Percentiles rank a stretch among this genome's conserved stretches.
Evolutionary conservation across 2,797 vertebrate genomes (phyloP).

Genomic region (Tamandua tetradactyla): DNA sequence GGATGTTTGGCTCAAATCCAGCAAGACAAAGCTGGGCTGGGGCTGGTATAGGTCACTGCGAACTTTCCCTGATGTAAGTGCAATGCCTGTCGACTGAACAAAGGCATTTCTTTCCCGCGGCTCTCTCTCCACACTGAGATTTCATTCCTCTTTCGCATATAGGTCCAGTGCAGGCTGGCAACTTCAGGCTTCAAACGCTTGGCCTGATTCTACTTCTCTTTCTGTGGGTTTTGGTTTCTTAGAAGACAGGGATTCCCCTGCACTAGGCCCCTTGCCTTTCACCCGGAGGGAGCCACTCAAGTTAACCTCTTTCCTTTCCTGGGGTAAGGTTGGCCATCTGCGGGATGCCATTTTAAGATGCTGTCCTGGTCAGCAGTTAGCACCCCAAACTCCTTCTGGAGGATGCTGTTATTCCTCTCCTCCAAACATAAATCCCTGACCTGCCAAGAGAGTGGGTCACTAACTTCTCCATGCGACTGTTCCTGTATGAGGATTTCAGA

Average conservation of each 20-base stretch:
- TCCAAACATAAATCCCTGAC: neutral
- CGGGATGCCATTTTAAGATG: neutral
- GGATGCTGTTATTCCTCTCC: neutral
- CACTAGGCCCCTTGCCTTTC: neutral
- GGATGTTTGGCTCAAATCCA: neutral
- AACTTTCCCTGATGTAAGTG: neutral
- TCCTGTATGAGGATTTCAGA: neutral
- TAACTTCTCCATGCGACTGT: neutral
- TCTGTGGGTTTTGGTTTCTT: neutral
- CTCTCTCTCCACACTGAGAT: neutral
- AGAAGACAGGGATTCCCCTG: neutral
- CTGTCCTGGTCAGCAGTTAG: neutral
- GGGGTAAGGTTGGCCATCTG: neutral
- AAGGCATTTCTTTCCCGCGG: neutral
- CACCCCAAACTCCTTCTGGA: neutral
- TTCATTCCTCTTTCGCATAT: neutral
- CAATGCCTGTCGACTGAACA: conserved; percentile 47
- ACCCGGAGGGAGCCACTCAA: neutral
- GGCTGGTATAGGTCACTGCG: neutral
- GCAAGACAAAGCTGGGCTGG: neutral
- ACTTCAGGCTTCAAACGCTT: neutral
- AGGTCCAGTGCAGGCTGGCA: neutral
- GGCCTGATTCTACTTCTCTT: neutral
- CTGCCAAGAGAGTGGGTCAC: neutral
- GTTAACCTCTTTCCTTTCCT: neutral